Evolutionary conservation across 2,113 vertebrate genomes (phyloP).

Genomic region (Gallinago undulata): DNA sequence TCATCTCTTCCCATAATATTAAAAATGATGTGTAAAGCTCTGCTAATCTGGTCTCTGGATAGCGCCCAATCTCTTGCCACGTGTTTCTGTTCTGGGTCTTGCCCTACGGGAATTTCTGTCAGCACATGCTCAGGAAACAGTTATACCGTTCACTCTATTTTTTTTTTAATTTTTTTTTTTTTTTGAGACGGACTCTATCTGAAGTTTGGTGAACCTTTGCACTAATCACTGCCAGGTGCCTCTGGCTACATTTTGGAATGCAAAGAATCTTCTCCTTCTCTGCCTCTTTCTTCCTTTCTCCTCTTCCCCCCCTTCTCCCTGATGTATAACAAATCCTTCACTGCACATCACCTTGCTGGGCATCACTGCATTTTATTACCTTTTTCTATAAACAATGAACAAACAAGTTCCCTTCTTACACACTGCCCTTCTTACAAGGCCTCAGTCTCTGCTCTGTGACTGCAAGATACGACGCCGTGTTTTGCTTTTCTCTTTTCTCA

Average conservation of each 20-base stretch:
- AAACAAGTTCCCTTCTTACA: neutral
- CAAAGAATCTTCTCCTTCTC: slow-evolving; percentile 77
- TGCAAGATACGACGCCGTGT: fast-evolving
- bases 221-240: slow-evolving; percentile 90
- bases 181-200: slow-evolving; percentile 76
- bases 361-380: slow-evolving; percentile 24
- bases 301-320: neutral
- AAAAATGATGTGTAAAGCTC: slow-evolving; percentile 73
- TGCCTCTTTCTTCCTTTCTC: slow-evolving; percentile 36
- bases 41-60: slow-evolving; percentile 79
- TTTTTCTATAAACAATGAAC: neutral
- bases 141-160: slow-evolving; percentile 85
- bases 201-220: slow-evolving; percentile 84
- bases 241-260: slow-evolving; percentile 77
- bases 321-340: slow-evolving; percentile 73
- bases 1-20: slow-evolving; percentile 67
- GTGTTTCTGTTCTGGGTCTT: slow-evolving; percentile 83
- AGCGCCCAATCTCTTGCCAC: slow-evolving; percentile 75
- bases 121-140: slow-evolving; percentile 92
- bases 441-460: neutral
- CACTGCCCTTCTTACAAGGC: neutral
- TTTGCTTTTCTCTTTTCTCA: neutral
- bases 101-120: slow-evolving; percentile 85
- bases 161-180: slow-evolving; percentile 69
- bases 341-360: slow-evolving; percentile 66